Evolutionary conservation across 1,140 invertebrate species (phyloP).

Genomic region (Lordiphosa clarofinis): DNA sequence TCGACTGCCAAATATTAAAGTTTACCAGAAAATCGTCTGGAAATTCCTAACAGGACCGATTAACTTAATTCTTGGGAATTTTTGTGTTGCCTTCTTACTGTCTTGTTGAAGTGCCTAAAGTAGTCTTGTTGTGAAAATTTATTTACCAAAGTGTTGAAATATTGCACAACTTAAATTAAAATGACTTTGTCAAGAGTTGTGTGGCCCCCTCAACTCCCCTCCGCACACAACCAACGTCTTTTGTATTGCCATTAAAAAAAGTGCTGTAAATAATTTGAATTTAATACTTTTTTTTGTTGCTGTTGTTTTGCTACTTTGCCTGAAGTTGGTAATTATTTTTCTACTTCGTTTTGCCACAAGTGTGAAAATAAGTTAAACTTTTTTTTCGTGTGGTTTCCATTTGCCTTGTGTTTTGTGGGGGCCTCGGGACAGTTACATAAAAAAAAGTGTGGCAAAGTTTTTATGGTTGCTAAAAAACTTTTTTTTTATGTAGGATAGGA

Average conservation of each 20-base stretch:
- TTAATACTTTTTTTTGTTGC: slow-evolving; percentile 39
- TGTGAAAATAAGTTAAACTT: slow-evolving; percentile 72
- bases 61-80: too few species aligned
- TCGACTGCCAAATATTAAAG: too few species aligned
- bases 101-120: slow-evolving; percentile 25
- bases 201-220: slow-evolving; percentile 8
- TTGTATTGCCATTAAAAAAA: slow-evolving; percentile 25
- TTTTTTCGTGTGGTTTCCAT: slow-evolving; percentile 65
- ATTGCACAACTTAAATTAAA: slow-evolving; percentile 75
- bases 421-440: slow-evolving; percentile 13
- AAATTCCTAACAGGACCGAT: too few species aligned
- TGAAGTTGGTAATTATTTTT: slow-evolving; percentile 74
- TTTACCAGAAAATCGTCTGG: too few species aligned
- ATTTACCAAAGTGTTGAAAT: slow-evolving; percentile 70
- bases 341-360: slow-evolving; percentile 62
- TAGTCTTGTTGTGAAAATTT: slow-evolving; percentile 24
- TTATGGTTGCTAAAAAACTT: slow-evolving; percentile 20
- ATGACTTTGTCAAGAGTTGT: slow-evolving; percentile 62
- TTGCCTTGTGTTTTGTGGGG: slow-evolving; percentile 37
- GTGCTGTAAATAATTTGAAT: slow-evolving; percentile 39
- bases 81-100: too few species aligned
- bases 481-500: slow-evolving; percentile 9
- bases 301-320: slow-evolving; percentile 30
- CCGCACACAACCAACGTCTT: slow-evolving; percentile 15
- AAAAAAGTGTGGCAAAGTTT: slow-evolving; percentile 40